Conservation (phyloP, 2,888 invertebrate species). For the Halocaridina rubra region DNA sequence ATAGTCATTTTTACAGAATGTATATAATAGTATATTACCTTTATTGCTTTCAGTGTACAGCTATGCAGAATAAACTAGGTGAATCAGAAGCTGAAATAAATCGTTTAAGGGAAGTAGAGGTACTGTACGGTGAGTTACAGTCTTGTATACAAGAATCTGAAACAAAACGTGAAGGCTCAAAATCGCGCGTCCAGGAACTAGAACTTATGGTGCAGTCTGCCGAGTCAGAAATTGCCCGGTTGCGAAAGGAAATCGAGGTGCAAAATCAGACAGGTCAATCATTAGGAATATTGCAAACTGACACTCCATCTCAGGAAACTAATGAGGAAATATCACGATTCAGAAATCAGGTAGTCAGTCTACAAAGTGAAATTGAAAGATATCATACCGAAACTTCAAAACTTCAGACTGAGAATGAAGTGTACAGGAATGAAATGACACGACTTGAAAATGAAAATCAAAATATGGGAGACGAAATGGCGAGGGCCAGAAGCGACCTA, state of each 20-base stretch:
- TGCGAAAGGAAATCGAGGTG: slow-evolving; percentile 41
- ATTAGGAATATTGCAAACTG: neutral
- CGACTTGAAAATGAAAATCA: slow-evolving; percentile 18
- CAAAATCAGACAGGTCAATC: slow-evolving; percentile 26
- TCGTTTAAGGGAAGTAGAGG: slow-evolving; percentile 43
- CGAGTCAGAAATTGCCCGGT: slow-evolving; percentile 57
- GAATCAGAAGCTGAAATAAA: slow-evolving; percentile 43
- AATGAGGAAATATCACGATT: slow-evolving; percentile 26
- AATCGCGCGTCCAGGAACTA: slow-evolving; percentile 53
- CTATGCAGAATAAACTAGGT: slow-evolving; percentile 53
- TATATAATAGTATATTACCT: too few relatives aligned
- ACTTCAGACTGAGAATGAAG: slow-evolving; percentile 34
- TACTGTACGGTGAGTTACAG: slow-evolving; percentile 56
- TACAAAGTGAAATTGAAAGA: slow-evolving; percentile 33
- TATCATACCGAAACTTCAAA: slow-evolving; percentile 33
- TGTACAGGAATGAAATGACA: neutral
- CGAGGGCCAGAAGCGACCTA: slow-evolving; percentile 9
- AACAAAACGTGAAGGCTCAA: slow-evolving; percentile 58
- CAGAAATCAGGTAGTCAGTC: slow-evolving; percentile 9
- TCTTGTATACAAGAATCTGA: slow-evolving; percentile 58
- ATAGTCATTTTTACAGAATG: too few relatives aligned
- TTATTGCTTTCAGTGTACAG: slow-evolving; percentile 42
- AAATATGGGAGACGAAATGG: slow-evolving; percentile 15
- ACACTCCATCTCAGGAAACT: slow-evolving; percentile 3
- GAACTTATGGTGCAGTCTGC: slow-evolving; percentile 63